phyloP scores from a whole-genome alignment of 2,888 invertebrate genomes.

The Ligdia adustata region DNA sequence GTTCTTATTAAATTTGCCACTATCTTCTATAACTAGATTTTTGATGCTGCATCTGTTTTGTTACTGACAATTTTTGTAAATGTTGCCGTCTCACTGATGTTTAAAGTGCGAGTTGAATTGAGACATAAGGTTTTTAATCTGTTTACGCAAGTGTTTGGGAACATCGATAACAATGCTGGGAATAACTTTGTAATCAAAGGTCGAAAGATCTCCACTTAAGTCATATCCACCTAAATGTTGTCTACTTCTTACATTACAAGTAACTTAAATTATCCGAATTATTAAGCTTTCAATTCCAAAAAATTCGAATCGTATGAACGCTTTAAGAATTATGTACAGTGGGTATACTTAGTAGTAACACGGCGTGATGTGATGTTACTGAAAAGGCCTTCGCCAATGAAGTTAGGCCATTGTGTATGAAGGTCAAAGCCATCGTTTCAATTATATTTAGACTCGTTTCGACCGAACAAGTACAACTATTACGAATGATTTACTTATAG shows the following conservation, averaged over 20 bases:
- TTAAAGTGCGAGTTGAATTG: not conserved
- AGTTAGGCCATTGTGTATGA: constrained; percentile 56
- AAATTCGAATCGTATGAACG: too few species aligned
- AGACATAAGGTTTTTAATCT: constrained; percentile 22
- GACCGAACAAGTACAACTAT: constrained; percentile 27
- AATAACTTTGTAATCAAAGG: constrained; percentile 19
- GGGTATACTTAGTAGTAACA: constrained; percentile 17
- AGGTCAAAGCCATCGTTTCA: constrained; percentile 53
- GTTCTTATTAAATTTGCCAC: too few species aligned
- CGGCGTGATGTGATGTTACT: constrained; percentile 33
- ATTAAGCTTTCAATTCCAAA: too few species aligned
- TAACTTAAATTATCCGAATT: too few species aligned
- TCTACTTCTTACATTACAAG: too few species aligned
- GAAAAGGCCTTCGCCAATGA: constrained; percentile 54
- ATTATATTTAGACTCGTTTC: constrained; percentile 36
- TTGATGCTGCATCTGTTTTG: too few species aligned
- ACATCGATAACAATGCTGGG: constrained; percentile 30
- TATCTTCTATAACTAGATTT: too few species aligned
- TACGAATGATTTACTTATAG: constrained; percentile 33
- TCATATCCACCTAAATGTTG: too few species aligned
- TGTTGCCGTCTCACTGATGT: too few species aligned
- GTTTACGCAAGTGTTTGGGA: constrained; percentile 32
- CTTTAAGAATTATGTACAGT: too few species aligned
- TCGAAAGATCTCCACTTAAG: constrained; percentile 1
- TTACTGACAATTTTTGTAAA: too few species aligned